A percentile compares a stretch with the other conserved stretches of the same genome.
Conservation (phyloP, 2,888 invertebrate species). For the Cataglyphis rosenhaueri region DNA sequence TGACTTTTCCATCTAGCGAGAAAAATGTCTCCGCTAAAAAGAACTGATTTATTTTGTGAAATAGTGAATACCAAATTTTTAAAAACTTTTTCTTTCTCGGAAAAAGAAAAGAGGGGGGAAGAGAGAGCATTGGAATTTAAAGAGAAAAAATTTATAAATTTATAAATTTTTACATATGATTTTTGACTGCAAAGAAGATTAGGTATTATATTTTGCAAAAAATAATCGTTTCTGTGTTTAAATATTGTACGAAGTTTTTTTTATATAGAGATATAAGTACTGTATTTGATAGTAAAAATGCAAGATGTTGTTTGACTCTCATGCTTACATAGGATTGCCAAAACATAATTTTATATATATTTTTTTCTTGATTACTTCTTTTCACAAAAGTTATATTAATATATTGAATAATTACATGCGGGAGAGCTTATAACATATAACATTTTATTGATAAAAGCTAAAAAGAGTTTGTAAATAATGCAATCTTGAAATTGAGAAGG, state of each 20-base stretch:
- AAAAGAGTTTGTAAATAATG: conserved; percentile 39
- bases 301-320: neutral
- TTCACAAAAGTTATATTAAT: neutral
- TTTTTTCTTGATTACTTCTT: neutral
- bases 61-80: neutral
- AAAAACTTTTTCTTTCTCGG: neutral
- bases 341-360: neutral
- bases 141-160: neutral
- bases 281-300: neutral
- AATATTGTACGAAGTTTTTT: neutral
- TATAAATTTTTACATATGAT: neutral
- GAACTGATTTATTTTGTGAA: neutral
- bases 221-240: neutral
- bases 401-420: neutral
- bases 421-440: neutral
- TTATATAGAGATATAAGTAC: neutral
- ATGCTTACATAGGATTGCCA: neutral
- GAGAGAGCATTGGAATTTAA: neutral
- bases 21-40: neutral
- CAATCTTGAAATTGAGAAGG: neutral
- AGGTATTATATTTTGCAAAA: neutral
- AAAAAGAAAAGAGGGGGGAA: neutral
- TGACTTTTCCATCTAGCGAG: neutral
- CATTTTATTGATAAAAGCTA: conserved; percentile 7
- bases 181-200: neutral